These are phyloP conservation scores for Lasioglossum calceatum DNA, from an alignment of 2,888 invertebrate species.

Conservation along the genomic window DNA sequence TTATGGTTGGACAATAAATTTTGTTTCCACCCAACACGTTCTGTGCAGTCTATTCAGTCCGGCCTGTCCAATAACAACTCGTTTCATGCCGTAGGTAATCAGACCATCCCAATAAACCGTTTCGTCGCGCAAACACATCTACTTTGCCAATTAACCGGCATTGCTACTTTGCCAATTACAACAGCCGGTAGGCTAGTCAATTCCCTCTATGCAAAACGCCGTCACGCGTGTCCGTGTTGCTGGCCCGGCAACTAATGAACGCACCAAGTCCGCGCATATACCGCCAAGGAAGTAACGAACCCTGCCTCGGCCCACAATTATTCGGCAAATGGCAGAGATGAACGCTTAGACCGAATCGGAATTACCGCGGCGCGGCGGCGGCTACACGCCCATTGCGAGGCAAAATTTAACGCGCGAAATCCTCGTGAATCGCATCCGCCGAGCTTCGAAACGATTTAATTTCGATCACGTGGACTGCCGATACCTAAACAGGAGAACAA, in stretches of 20 bases:
- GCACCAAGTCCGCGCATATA: conserved; percentile 31
- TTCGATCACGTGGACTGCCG: not conserved
- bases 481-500: not conserved
- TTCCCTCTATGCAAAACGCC: conserved; percentile 42
- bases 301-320: conserved; percentile 35
- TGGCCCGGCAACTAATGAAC: conserved; percentile 49
- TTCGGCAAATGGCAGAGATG: conserved; percentile 26
- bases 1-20: not conserved
- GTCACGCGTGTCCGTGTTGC: conserved; percentile 52
- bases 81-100: conserved; percentile 43
- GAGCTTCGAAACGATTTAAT: not conserved
- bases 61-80: conserved; percentile 19
- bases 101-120: conserved; percentile 49
- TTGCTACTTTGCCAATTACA: conserved; percentile 57
- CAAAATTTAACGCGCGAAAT: not conserved
- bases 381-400: not conserved
- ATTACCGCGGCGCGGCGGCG: conserved; percentile 20
- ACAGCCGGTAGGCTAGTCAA: conserved; percentile 33
- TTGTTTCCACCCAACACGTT: not conserved
- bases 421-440: not conserved
- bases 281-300: conserved; percentile 54
- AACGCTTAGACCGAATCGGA: conserved; percentile 27
- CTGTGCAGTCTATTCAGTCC: not conserved
- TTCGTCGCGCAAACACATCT: conserved; percentile 58
- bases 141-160: conserved; percentile 52